Evolutionary conservation across 1,140 invertebrate genomes (phyloP).

Genomic region (Platorchestia sp.): DNA sequence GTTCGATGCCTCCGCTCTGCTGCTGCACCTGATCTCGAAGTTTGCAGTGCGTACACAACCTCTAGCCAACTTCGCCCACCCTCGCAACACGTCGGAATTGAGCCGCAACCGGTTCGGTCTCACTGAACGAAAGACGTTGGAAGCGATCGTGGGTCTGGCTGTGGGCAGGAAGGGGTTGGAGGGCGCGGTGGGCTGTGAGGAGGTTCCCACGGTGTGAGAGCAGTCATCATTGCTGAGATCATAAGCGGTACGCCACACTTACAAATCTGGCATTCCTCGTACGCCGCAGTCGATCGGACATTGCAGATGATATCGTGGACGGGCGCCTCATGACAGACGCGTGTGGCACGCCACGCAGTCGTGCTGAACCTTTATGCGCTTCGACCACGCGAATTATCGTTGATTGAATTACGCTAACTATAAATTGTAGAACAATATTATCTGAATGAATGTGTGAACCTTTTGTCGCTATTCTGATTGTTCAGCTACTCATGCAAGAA

Average conservation of each 20-base stretch:
- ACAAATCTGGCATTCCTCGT: constrained; percentile 49
- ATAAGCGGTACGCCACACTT: neutral
- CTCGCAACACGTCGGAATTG: constrained; percentile 13
- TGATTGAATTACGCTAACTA: neutral
- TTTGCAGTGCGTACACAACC: constrained; percentile 33
- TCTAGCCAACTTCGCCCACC: neutral
- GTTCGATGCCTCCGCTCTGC: constrained; percentile 50
- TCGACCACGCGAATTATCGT: neutral
- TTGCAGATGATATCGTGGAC: neutral
- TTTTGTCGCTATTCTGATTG: neutral
- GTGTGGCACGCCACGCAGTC: neutral
- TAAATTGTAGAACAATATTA: neutral
- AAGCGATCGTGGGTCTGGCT: neutral
- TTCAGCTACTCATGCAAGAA: neutral
- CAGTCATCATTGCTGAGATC: constrained; percentile 46
- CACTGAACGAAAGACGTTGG: neutral
- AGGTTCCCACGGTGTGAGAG: constrained; percentile 39
- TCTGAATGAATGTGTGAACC: neutral
- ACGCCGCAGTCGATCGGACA: neutral
- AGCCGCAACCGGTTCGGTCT: neutral
- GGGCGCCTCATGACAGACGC: neutral
- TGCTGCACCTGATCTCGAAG: constrained; percentile 22
- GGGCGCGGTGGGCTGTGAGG: neutral
- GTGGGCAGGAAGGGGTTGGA: neutral
- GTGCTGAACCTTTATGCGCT: neutral